Evolutionary conservation across 2,888 invertebrate species (phyloP), one percentile per base, ranked within the genome.

Genomic region (Oxytorus armatus): DNA sequence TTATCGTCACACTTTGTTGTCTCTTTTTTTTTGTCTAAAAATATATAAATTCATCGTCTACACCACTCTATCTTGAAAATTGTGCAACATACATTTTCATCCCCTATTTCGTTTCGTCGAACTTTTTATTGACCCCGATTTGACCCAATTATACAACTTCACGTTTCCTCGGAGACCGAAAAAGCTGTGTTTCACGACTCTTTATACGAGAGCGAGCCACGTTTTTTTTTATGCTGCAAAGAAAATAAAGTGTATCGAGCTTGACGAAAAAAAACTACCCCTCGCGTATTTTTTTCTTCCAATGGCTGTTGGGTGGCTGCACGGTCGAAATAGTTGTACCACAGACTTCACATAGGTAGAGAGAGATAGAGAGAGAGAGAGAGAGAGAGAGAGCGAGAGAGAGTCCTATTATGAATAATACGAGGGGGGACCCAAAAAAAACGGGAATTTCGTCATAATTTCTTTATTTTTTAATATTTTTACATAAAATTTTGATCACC

Each of bases 291-390:
- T 55, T 14, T 57, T 72, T 76, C 61, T 69, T 70, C n/a, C 63
- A 59, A 42, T 59, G 51, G 49, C 49, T 47, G 57, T 61, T 72
- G 65, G n/a, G 59, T 49, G 63, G 51, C 63, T 57, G 49, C 16
- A 61, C 75, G 65, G 36, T 68, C 66, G 72, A 76, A 76, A 79
- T 76, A 79, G 70, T 76, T 63, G 39, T 68, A 61, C 16, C 55
- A 55, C 47, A 68, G 53, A 79, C 76, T 76, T 74, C 44, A 74
- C 65, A 73, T 14, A 55, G 74, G n/a, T n/a, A n/a, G n/a, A n/a
- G n/a, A n/a, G n/a, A n/a, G n/a, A n/a, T n/a, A n/a, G n/a, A n/a
- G n/a, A n/a, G n/a, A n/a, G n/a, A n/a, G n/a, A n/a, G n/a, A n/a
- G n/a, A n/a, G n/a, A n/a, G n/a, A n/a, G n/a, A n/a, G n/a, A n/a